Conservation (phyloP, 2,888 invertebrate species). For the Sepioteuthis lessoniana region DNA sequence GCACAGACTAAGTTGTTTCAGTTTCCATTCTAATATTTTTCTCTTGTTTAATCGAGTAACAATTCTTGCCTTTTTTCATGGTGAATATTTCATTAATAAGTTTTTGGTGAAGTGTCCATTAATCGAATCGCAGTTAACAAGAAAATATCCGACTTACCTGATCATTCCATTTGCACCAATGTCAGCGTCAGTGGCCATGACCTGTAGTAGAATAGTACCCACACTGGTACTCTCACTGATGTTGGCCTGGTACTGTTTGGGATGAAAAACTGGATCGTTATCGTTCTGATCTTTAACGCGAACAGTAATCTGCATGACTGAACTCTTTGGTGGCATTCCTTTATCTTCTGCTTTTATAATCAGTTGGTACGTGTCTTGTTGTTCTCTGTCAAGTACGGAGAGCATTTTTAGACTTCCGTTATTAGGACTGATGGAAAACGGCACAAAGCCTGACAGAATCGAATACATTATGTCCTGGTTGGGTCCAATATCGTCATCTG, state of each 20-base stretch:
- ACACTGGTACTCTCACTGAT: constrained; percentile 94
- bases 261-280: constrained; percentile 77
- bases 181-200: constrained; percentile 78
- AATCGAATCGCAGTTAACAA: too few species aligned
- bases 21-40: too few species aligned
- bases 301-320: constrained; percentile 57
- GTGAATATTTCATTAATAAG: too few species aligned
- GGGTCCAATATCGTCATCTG: constrained; percentile 85
- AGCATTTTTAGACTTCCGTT: constrained; percentile 90
- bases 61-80: too few species aligned
- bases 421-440: constrained; percentile 87
- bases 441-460: constrained; percentile 78
- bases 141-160: constrained; percentile 75
- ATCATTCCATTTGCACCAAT: constrained; percentile 92
- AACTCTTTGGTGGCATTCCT: constrained; percentile 60
- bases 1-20: too few species aligned
- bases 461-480: constrained; percentile 87
- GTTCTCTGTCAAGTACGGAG: constrained; percentile 85
- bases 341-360: constrained; percentile 67
- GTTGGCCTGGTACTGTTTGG: constrained; percentile 83
- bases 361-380: constrained; percentile 62
- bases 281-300: constrained; percentile 68
- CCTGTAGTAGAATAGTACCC: constrained; percentile 91
- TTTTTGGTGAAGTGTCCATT: too few species aligned
- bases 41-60: too few species aligned